Evolutionary conservation across 2,113 vertebrate species (phyloP).

Genomic region (Salvelinus namaycush): DNA sequence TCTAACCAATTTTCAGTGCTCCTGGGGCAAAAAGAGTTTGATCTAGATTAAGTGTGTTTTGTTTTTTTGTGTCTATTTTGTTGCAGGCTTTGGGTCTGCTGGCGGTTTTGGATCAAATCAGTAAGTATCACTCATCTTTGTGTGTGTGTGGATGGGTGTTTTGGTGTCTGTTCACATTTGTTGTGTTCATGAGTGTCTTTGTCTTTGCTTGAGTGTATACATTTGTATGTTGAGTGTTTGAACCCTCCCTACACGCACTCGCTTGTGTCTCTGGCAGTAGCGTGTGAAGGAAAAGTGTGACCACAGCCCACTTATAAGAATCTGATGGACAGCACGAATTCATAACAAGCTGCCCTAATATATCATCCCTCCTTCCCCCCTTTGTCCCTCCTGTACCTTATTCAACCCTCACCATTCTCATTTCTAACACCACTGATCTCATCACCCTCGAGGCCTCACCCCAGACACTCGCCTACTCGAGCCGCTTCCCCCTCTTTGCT

Average conservation of each 20-base stretch:
- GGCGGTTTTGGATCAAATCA: conserved; percentile 75
- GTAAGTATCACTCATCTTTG: conserved; percentile 63
- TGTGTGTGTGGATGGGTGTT: not conserved
- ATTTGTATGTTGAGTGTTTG: not conserved
- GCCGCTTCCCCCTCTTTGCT: not conserved
- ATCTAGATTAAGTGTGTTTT: not conserved
- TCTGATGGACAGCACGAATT: not conserved
- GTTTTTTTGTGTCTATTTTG: conserved; percentile 5
- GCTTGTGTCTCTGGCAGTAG: not conserved
- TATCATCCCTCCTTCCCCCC: not conserved
- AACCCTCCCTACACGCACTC: not conserved
- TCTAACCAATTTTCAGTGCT: too few relatives aligned
- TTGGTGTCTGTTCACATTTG: not conserved
- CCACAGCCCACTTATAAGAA: not conserved
- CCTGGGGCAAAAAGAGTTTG: too few relatives aligned
- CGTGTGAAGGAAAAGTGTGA: not conserved
- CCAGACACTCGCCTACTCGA: too few relatives aligned
- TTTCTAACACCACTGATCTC: too few relatives aligned
- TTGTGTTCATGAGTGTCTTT: not conserved
- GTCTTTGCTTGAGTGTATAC: not conserved
- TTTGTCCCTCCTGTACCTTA: not conserved
- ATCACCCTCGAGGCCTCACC: too few relatives aligned
- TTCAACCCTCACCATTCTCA: too few relatives aligned
- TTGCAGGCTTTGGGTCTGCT: conserved; percentile 65
- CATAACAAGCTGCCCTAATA: not conserved